Evolutionary conservation across 2,113 vertebrate genomes (phyloP), one percentile per base, ranked within the genome.

Genomic region (Platysteira castanea): DNA sequence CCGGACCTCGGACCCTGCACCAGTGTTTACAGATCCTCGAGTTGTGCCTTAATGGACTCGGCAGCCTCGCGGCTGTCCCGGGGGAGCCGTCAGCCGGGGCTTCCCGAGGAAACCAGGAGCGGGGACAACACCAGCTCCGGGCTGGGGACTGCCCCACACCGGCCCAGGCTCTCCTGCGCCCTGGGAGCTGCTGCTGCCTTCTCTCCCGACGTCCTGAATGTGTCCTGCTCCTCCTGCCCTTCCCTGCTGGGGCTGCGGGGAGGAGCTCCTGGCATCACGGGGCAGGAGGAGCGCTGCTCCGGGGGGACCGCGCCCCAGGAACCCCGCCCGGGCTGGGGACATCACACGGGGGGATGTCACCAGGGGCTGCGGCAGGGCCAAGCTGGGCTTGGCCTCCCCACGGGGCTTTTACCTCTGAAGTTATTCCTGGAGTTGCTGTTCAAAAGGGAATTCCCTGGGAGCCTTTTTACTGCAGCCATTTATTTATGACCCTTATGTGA

Each of bases 11-110:
- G 33, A 7, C 10, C 64, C 39, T 11, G 44, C 70, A 46, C 14
- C 67, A 6, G 28, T 57, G 90, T 96, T 96, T 95, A 97, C 90
- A 92, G 53, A 79, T 39, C 24, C 22, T 85, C 42, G 6, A 73
- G 20, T 83, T 54, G 95, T 97, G 96, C 95, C 95, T 95, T 97
- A 97, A 46, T 5, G 56, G 75, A 85, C 85, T 42, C 37, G 0
- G 9, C n/a, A 53, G 87, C 67, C 63, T 23, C 39, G 2, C 0
- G 16, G 52, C 3, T 73, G 50, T 47, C 19, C 44, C 79, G 9
- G 31, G 26, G 65, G 31, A 84, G 67, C 24, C 4, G 1, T 1
- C 37, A 74, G 41, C 86, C 11, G 24, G 44, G 56, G 37, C 50
- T 76, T 57, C 6, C 2, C n/a, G 13, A 71, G 50, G 60, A 50